A percentile compares a stretch with the other conserved stretches of the same genome.
Conservation (phyloP, 2,888 invertebrate genomes). For the Trichogramma dendrolimi region DNA sequence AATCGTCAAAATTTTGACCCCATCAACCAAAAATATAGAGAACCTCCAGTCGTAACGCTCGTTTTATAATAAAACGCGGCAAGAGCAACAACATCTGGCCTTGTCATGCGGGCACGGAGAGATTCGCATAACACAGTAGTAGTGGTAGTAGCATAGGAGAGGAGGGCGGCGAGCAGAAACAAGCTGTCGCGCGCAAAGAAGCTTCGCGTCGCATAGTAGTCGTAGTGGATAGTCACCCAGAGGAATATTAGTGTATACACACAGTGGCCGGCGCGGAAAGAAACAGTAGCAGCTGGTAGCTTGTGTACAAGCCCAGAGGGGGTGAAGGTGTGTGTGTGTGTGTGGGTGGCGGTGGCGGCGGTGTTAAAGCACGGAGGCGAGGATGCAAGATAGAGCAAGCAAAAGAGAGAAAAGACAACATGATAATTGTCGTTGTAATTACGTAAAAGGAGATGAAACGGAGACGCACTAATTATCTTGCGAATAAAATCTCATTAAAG, state of each 20-base stretch:
- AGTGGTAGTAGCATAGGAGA: not conserved
- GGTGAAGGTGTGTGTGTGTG: no score
- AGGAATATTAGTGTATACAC: not conserved
- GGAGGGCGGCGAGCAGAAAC: not conserved
- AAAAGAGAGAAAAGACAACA: constrained; percentile 24
- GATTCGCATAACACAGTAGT: not conserved
- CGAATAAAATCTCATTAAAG: constrained; percentile 42
- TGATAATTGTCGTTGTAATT: constrained; percentile 41
- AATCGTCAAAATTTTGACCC: no score
- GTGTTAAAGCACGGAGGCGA: not conserved
- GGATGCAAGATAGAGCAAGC: constrained; percentile 9
- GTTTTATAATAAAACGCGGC: not conserved
- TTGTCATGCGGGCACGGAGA: not conserved
- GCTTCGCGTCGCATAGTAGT: no score
- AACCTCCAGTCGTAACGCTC: no score
- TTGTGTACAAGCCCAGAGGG: no score
- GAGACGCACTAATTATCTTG: constrained; percentile 43
- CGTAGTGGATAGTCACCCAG: no score
- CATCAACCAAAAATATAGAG: no score
- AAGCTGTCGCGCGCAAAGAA: not conserved
- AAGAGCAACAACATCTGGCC: constrained; percentile 8
- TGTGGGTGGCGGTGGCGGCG: no score
- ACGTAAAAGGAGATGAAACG: constrained; percentile 30
- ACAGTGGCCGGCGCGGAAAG: constrained; percentile 4
- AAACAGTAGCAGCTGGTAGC: not conserved